A percentile compares a stretch with the other conserved stretches of the same genome.
These are phyloP conservation scores for Luehdorfia chinensis DNA, from an alignment of 1,140 invertebrate genomes.

Conservation along the genomic window DNA sequence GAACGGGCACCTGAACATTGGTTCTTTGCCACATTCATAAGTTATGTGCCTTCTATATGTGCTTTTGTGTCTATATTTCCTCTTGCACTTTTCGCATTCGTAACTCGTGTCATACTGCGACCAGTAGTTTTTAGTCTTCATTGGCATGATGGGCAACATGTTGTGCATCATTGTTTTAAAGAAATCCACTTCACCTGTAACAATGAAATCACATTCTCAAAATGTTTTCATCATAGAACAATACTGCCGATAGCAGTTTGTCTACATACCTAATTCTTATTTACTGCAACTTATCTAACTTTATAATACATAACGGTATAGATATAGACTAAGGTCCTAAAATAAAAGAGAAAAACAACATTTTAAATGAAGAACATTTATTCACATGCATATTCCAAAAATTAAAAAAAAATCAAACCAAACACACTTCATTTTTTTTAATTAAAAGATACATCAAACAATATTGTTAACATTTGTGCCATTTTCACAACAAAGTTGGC, in stretches of 20 bases:
- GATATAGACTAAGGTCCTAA: background rate
- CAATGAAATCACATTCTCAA: slow-evolving; percentile 46
- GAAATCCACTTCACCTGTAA: slow-evolving; percentile 73
- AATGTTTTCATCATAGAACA: slow-evolving; percentile 15
- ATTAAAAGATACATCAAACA: slow-evolving; percentile 47
- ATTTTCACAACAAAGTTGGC: slow-evolving; percentile 21
- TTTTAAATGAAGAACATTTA: slow-evolving; percentile 69
- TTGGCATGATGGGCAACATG: slow-evolving; percentile 63
- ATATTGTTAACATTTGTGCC: slow-evolving; percentile 36
- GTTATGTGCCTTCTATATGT: slow-evolving; percentile 73
- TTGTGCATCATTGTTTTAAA: slow-evolving; percentile 70
- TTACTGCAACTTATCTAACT: slow-evolving; percentile 7
- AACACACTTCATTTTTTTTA: slow-evolving; percentile 56
- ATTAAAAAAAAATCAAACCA: slow-evolving; percentile 63
- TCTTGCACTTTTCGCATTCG: slow-evolving; percentile 68
- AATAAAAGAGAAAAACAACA: slow-evolving; percentile 34
- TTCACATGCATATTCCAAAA: slow-evolving; percentile 61
- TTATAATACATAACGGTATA: background rate
- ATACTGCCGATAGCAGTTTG: slow-evolving; percentile 4
- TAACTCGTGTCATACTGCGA: slow-evolving; percentile 59
- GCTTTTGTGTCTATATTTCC: slow-evolving; percentile 73
- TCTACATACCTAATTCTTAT: slow-evolving; percentile 23
- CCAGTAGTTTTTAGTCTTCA: slow-evolving; percentile 72
- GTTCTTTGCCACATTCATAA: slow-evolving; percentile 76
- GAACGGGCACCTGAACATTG: slow-evolving; percentile 72